Base-by-base conservation (phyloP, 2,888 invertebrate genomes). In the Pteria penguin region DNA sequence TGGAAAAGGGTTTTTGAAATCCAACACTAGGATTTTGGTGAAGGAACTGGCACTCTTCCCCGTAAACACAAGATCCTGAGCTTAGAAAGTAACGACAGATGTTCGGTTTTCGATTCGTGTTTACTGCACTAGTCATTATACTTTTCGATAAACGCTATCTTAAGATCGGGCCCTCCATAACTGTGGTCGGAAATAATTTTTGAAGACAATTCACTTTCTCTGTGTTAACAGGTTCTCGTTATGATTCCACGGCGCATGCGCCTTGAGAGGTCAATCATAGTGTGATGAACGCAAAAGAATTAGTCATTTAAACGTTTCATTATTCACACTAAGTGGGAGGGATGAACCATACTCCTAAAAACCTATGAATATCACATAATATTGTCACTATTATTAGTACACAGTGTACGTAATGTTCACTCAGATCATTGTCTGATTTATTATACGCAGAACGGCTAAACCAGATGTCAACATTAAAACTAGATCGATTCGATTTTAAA, bases 41-140 rank as follows among this genome's bases (percentile, higher is more conserved):
- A 58, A 87, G 80, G 86, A 86, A 88, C 76, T 88, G 87, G 82
- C 88, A 88, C 52, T 87, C 86, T 73, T 87, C 87, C 32, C 87
- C 87, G 76, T 84, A 88, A 73, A 84, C 82, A 84, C 88, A 88
- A 32, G 82, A 82, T 70, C 87, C 86, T 67, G 83, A 81, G 79
- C 82, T 87, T 76, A 85, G 65, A 77, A 84, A 88, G 82, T 84
- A 88, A 82, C 87, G 84, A 82, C 88, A 88, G 66, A 82, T 81
- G 82, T 86, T 84, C 78, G 85, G 80, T 79, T 87, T 88, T 80
- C 85, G 86, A 63, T 81, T 84, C 58, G 76, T 71, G 73, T 83
- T 78, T 75, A 78, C 84, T 77, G 82, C 84, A 86, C 84, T 84
- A 76, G 85, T 83, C 87, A 88, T 88, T 78, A 8, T 45, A 14